Evolutionary conservation across 2,113 vertebrate genomes (phyloP), one percentile per base, ranked within the genome.

Genomic region (Leptobrachium ailaonicum): DNA sequence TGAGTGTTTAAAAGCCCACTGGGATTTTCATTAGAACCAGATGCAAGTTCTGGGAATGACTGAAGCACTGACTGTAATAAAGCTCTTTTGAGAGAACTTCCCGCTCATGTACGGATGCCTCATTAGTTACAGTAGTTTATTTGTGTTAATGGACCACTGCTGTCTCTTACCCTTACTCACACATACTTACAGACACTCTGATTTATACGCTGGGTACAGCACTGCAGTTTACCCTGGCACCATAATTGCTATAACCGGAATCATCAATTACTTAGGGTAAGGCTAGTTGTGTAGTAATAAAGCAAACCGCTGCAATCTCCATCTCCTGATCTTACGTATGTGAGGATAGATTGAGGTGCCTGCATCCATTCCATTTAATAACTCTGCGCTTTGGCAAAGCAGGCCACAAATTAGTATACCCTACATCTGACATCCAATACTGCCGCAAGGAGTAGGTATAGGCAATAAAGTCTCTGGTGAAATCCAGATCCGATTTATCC

Each of bases 1-100:
- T 81, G 64, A 75, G 79, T 81, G 71, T 81, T 81, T 81, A 81
- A 68, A 62, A 72, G 63, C 71, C 79, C 79, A n/a, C 53, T 68
- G 79, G 79, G 79, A 80, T 66, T 75, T 81, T 81, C 79, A 81
- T 81, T 81, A 68, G 71, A 81, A 69, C 79, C 79, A 75, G 79
- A 81, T 75, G 79, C 71, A 75, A 68, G 54, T 81, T 81, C 79
- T 75, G 72, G 79, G 79, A 81, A 81, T 60, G 64, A 66, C 53
- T 81, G 71, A 81, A 73, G 67, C 66, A 69, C 71, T 81, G 79
- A 81, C 78, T 73, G 78, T 81, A 81, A 81, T 81, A 75, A 69
- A 75, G 66, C 66, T 75, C 64, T 75, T 81, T 75, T 41, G 71
- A 81, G 56, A 81, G 79, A 69, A 68, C 79, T 81, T 81, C 79